phyloP scores from a whole-genome alignment of 2,888 invertebrate genomes.

The Colletes collaris region DNA sequence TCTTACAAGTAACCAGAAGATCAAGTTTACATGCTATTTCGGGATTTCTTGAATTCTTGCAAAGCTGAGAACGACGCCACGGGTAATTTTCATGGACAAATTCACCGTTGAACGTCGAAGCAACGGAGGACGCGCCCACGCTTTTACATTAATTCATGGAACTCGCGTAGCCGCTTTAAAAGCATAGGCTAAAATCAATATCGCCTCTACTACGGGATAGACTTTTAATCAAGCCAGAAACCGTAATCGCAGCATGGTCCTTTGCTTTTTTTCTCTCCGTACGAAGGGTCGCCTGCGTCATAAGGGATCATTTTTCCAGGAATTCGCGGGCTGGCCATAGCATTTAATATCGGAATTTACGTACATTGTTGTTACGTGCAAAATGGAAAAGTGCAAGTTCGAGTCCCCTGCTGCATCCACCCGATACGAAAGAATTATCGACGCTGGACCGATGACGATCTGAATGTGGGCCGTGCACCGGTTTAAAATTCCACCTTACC shows the following conservation, averaged over 20 bases:
- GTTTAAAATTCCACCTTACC: conserved; percentile 14
- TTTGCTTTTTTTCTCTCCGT: not conserved
- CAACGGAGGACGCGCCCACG: not conserved
- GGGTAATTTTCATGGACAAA: conserved; percentile 19
- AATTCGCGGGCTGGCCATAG: conserved; percentile 39
- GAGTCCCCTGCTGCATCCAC: no score
- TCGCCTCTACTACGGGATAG: conserved; percentile 38
- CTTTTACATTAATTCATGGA: conserved; percentile 55
- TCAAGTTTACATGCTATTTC: no score
- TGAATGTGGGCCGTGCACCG: not conserved
- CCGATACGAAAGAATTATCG: no score
- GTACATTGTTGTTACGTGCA: conserved; percentile 28
- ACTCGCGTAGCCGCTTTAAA: conserved; percentile 40
- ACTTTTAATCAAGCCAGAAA: conserved; percentile 58
- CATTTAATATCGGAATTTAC: conserved; percentile 66
- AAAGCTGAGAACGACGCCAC: no score
- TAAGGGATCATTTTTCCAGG: conserved; percentile 16
- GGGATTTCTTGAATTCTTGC: no score
- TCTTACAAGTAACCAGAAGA: no score
- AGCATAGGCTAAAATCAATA: conserved; percentile 55
- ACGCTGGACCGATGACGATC: no score
- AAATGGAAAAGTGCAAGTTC: not conserved
- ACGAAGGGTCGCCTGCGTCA: not conserved
- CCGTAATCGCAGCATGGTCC: conserved; percentile 44
- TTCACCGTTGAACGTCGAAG: not conserved